These are phyloP conservation scores for Genyomyrus donnyi DNA, from an alignment of 2,113 vertebrate genomes.

Conservation along the genomic window DNA sequence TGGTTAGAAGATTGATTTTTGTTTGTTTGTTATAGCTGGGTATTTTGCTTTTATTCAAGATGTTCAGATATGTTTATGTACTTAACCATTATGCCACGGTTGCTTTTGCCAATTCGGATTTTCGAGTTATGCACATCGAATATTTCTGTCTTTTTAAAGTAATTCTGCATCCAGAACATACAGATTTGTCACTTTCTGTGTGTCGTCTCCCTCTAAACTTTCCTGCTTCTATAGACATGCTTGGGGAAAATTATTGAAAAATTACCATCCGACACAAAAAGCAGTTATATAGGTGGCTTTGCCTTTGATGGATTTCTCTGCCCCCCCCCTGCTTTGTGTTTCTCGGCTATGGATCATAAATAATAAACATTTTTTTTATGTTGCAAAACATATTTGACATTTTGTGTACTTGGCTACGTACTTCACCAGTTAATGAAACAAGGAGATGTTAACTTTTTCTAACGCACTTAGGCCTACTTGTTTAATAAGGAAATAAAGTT, in stretches of 20 bases:
- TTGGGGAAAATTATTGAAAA: not conserved
- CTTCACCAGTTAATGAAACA: not conserved
- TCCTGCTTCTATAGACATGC: not conserved
- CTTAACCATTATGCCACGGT: not conserved
- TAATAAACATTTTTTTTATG: not conserved
- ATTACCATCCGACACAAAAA: not conserved
- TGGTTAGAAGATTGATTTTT: not conserved
- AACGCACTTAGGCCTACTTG: not conserved
- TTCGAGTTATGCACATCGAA: not conserved
- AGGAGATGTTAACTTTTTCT: not conserved
- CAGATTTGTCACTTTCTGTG: not conserved
- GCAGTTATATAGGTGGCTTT: not conserved
- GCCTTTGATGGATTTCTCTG: not conserved
- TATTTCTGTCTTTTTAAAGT: not conserved
- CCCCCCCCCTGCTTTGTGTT: not conserved
- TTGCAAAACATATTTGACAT: not conserved
- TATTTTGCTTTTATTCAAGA: not conserved
- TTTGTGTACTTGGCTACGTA: not conserved
- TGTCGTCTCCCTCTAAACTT: not conserved
- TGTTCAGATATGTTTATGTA: not conserved
- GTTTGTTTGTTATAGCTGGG: not conserved
- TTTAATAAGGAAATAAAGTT: not conserved
- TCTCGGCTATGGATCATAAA: not conserved
- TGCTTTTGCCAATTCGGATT: not conserved
- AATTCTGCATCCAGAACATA: not conserved